Base-by-base conservation (phyloP, 2,888 invertebrate species). In the Andrena dorsata region DNA sequence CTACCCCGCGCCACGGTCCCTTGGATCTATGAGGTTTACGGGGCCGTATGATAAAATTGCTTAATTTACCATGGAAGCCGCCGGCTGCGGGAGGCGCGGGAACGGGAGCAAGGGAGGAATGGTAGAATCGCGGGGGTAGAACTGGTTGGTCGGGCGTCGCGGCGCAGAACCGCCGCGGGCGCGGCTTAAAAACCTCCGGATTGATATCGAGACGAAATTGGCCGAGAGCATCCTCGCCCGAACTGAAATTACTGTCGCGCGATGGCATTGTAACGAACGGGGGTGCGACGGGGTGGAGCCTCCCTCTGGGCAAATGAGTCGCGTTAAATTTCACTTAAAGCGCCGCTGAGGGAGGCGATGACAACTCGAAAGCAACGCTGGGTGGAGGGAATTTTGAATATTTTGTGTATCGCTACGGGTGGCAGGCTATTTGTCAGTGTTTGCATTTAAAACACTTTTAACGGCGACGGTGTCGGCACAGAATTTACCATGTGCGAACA, bases 11-110 rank as follows among this genome's bases (percentile, higher is more conserved):
- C 86, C 87, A 78, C 76, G 78, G 76, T 83, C 70, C 76, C 80
- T 81, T 77, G 82, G 81, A 84, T 87, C 81, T 80, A 77, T 76
- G 80, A 76, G 80, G 86, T 83, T 80, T 81, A 83, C 82, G 79
- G 76, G 64, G 81, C 85, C 82, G 82, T 86, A 84, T 80, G 84
- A 87, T 83, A 83, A 89, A 89, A 90, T 90, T 90, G 90, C 88
- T 90, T 88, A 89, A 90, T 89, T 90, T 90, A 88, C 87, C 90
- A 87, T 90, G 85, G 84, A 84, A 84, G 73, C 86, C 68, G 78
- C 56, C 60, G 65, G 84, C 80, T 79, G 71, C 28, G 60, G 70
- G 71, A 82, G 66, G 53, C 20, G 5, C 10, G 30, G 63, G 51
- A 63, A 58, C 26, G 35, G 53, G 41, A 41, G 41, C 41, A 41